phyloP scores from a whole-genome alignment of 2,113 vertebrate genomes.

The Brachyhypopomus occidentalis region DNA sequence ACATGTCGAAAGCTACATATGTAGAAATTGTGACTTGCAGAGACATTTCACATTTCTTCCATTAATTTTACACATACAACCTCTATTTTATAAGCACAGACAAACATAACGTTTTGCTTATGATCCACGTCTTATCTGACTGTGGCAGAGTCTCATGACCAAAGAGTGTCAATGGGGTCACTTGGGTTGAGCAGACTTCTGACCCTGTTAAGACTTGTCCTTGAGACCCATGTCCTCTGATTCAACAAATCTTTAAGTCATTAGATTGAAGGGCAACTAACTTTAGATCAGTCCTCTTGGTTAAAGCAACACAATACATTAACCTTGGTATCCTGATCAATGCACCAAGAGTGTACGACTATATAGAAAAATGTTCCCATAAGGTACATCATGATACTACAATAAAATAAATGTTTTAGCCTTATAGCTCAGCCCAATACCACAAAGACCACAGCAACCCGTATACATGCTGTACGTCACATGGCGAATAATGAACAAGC shows the following conservation, averaged over 20 bases:
- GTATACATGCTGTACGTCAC: no score
- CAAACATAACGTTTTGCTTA: not conserved
- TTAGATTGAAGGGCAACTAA: conserved; percentile 40
- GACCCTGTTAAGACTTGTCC: conserved; percentile 45
- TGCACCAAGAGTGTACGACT: not conserved
- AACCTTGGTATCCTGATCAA: not conserved
- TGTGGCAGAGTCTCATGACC: no score
- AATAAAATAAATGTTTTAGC: no score
- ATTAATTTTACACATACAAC: no score
- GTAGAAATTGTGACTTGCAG: no score
- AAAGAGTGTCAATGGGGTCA: conserved; percentile 31
- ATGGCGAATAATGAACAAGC: no score
- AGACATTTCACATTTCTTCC: not conserved
- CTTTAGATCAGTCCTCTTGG: not conserved
- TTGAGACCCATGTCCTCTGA: conserved; percentile 58
- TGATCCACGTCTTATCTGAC: not conserved
- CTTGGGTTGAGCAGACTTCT: conserved; percentile 57
- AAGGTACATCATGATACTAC: not conserved
- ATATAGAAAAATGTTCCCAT: not conserved
- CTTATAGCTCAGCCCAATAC: no score
- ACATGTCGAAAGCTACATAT: no score
- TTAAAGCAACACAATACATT: conserved; percentile 19
- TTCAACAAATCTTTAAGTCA: conserved; percentile 35
- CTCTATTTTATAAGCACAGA: not conserved
- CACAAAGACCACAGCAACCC: no score